Evolutionary conservation across 1,140 invertebrate genomes (phyloP).

Genomic region (Spodoptera frugiperda): DNA sequence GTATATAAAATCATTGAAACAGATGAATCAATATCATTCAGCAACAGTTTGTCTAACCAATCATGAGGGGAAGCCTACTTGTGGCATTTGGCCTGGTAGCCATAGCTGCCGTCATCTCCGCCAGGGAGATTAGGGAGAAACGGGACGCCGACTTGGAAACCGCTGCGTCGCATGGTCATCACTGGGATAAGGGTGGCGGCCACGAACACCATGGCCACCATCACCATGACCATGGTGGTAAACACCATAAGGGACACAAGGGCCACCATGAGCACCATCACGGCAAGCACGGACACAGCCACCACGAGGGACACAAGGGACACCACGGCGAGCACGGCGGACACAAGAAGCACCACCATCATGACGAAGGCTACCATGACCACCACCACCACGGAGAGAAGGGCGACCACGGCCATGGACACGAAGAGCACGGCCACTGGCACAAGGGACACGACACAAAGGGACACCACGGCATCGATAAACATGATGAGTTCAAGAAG

Average conservation of each 20-base stretch:
- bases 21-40: conserved; percentile 68
- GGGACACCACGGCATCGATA: conserved; percentile 92
- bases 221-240: conserved; percentile 85
- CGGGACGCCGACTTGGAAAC: conserved; percentile 85
- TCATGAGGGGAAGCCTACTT: conserved; percentile 70
- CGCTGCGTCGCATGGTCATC: conserved; percentile 82
- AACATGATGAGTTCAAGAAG: conserved; percentile 87
- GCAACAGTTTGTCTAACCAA: conserved; percentile 57
- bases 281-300: conserved; percentile 87
- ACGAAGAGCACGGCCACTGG: conserved; percentile 87
- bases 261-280: conserved; percentile 87
- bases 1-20: conserved; percentile 74
- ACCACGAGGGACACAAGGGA: conserved; percentile 88
- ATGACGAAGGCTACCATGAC: conserved; percentile 87
- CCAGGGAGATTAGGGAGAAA: conserved; percentile 69
- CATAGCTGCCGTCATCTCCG: conserved; percentile 63
- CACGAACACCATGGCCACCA: conserved; percentile 86
- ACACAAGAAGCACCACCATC: conserved; percentile 91
- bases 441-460: conserved; percentile 93
- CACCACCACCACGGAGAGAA: conserved; percentile 90
- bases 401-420: conserved; percentile 89
- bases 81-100: conserved; percentile 71
- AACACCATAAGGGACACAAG: conserved; percentile 88
- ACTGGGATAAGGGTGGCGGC: conserved; percentile 84
- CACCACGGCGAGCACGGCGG: conserved; percentile 90